Conservation (phyloP, 2,888 invertebrate genomes). For the Dastarcus helophoroides region DNA sequence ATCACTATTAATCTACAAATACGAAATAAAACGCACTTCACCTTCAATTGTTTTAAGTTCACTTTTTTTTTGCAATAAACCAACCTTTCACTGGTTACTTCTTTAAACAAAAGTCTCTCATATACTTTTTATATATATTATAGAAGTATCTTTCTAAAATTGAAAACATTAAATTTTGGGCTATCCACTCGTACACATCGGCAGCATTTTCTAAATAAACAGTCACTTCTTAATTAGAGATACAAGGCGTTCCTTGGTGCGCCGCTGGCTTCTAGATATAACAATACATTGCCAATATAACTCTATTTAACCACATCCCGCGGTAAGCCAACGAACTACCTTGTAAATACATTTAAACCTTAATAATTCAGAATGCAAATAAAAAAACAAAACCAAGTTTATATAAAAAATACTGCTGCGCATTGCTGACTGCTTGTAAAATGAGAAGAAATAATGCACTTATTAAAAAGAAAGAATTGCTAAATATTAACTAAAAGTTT, state of each 20-base stretch:
- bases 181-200: constrained; percentile 29
- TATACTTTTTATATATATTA: constrained; percentile 28
- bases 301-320: too few species aligned
- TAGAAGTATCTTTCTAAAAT: constrained; percentile 29
- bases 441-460: constrained; percentile 29
- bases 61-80: constrained; percentile 25
- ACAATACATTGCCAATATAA: too few species aligned
- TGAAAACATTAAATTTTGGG: constrained; percentile 34
- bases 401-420: constrained; percentile 29
- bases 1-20: constrained; percentile 33
- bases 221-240: too few species aligned
- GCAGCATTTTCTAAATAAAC: constrained; percentile 31
- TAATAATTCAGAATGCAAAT: too few species aligned
- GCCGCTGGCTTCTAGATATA: too few species aligned
- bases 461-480: constrained; percentile 30
- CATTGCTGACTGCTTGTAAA: constrained; percentile 14
- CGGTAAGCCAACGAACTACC: too few species aligned
- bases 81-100: constrained; percentile 17
- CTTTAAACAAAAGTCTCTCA: constrained; percentile 28
- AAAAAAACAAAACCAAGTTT: constrained; percentile 20
- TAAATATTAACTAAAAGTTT: constrained; percentile 29
- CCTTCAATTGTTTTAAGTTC: constrained; percentile 30
- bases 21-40: constrained; percentile 34
- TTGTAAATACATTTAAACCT: too few species aligned
- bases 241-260: too few species aligned